Evolutionary conservation across 2,113 vertebrate genomes (phyloP).

Genomic region (Empidonax traillii): DNA sequence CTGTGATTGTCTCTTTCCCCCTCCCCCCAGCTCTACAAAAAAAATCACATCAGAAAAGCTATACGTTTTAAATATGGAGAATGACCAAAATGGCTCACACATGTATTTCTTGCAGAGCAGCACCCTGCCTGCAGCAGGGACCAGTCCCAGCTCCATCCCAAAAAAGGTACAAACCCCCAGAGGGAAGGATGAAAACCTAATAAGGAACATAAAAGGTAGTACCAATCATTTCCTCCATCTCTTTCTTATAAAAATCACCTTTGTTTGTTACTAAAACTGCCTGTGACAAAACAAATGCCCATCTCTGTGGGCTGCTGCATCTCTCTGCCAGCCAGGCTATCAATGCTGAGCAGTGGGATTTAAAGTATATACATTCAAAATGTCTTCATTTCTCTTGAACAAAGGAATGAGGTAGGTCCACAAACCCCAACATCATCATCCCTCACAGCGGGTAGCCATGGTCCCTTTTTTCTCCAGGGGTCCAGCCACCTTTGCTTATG

Average conservation of each 20-base stretch:
- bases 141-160: rapidly evolving
- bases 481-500: neutral
- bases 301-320: neutral
- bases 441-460: neutral
- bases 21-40: neutral
- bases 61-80: neutral
- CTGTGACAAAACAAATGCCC: neutral
- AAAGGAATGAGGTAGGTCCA: neutral
- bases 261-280: neutral
- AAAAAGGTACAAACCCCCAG: neutral
- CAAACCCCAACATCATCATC: rapidly evolving
- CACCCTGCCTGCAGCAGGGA: neutral
- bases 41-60: neutral
- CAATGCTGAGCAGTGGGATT: neutral
- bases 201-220: neutral
- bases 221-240: rapidly evolving
- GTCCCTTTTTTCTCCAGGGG: neutral
- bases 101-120: neutral
- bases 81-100: neutral
- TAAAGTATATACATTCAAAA: neutral
- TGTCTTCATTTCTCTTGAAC: neutral
- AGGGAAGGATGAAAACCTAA: neutral
- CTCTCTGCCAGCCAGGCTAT: neutral
- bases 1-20: neutral
- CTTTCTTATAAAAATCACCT: neutral